Evolutionary conservation across 2,113 vertebrate genomes (phyloP).

Genomic region (Microcebus ravelobensis): DNA sequence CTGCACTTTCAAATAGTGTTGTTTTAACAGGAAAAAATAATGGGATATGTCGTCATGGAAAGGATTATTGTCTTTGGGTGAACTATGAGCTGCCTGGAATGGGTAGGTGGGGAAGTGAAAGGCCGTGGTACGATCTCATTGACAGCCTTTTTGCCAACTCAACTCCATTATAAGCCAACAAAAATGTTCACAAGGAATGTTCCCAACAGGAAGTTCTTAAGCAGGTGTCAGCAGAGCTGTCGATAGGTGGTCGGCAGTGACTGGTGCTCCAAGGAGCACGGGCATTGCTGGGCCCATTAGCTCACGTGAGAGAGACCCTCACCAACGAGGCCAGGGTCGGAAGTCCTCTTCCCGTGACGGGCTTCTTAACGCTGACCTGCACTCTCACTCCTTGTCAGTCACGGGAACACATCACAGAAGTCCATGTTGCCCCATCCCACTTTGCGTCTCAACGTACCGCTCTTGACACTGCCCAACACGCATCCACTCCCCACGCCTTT

Average conservation of each 20-base stretch:
- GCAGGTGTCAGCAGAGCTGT: neutral
- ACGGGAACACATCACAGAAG: neutral
- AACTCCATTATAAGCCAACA: neutral
- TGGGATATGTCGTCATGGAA: neutral
- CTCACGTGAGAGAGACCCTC: neutral
- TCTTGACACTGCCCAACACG: neutral
- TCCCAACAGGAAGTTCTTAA: neutral
- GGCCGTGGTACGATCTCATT: neutral
- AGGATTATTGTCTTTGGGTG: neutral
- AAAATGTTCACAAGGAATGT: too few relatives aligned
- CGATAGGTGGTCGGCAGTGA: neutral
- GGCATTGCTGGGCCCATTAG: neutral
- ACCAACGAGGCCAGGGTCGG: too few relatives aligned
- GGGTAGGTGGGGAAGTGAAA: neutral
- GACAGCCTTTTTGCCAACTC: neutral
- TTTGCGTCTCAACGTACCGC: neutral
- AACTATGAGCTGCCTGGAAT: neutral
- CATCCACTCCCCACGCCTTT: neutral
- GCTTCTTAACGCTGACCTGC: neutral
- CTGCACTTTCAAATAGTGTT: neutral
- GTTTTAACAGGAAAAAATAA: neutral
- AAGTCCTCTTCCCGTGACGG: neutral
- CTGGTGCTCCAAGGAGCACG: neutral
- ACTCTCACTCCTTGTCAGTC: neutral
- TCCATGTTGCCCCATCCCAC: fast-evolving